A percentile compares a stretch with the other conserved stretches of the same genome.
These are phyloP conservation scores for Dryas iulia DNA, from an alignment of 1,140 invertebrate genomes.

Conservation along the genomic window DNA sequence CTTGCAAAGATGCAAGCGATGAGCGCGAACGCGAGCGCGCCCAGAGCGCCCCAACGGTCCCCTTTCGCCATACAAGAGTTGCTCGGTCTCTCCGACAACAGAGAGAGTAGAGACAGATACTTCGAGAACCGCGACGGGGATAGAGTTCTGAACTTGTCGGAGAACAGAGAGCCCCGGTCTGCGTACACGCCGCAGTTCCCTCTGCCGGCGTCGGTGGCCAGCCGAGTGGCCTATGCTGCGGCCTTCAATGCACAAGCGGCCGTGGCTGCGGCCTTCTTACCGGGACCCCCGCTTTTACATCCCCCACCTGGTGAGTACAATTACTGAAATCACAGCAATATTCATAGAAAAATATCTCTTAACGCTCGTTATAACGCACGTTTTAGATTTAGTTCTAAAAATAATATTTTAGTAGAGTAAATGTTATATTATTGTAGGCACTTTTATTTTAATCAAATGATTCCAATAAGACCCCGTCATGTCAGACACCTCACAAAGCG, in stretches of 20 bases:
- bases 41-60: constrained; percentile 87
- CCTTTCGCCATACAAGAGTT: constrained; percentile 96
- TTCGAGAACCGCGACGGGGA: constrained; percentile 50
- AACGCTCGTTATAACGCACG: no score
- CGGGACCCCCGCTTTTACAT: constrained; percentile 64
- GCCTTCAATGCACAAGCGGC: constrained; percentile 93
- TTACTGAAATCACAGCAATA: no score
- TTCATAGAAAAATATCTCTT: no score
- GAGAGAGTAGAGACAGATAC: constrained; percentile 55
- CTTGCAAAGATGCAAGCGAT: constrained; percentile 67
- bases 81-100: constrained; percentile 85
- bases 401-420: no score
- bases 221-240: constrained; percentile 87
- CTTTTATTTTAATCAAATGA: not conserved
- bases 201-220: constrained; percentile 83
- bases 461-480: not conserved
- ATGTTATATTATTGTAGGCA: not conserved
- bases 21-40: constrained; percentile 64
- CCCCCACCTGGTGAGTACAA: constrained; percentile 68
- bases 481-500: not conserved
- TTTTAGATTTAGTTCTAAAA: no score
- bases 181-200: constrained; percentile 78
- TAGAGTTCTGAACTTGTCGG: constrained; percentile 58
- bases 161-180: constrained; percentile 64
- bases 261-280: constrained; percentile 92